A percentile compares a stretch with the other conserved stretches of the same genome.
phyloP scores from a whole-genome alignment of 2,113 vertebrate species.

The Spilogale gracilis region DNA sequence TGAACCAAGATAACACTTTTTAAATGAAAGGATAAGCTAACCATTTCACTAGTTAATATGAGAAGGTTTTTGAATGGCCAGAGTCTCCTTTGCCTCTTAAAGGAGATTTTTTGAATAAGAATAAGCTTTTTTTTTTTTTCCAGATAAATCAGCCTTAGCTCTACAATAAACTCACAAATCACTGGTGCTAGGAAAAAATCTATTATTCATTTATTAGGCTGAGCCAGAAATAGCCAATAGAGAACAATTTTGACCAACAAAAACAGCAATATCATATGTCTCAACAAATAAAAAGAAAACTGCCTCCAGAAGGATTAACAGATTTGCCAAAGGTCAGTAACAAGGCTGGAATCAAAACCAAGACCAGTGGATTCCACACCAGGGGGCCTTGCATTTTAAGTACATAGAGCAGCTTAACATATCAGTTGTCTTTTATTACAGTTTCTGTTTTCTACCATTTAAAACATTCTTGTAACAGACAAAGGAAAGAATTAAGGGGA shows the following conservation, averaged over 20 bases:
- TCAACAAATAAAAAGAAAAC: constrained; percentile 34
- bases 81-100: background rate
- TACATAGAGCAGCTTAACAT: background rate
- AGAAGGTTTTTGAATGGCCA: background rate
- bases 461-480: constrained; percentile 4
- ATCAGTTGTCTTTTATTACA: background rate
- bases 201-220: background rate
- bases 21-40: background rate
- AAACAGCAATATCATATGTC: background rate
- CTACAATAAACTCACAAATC: background rate
- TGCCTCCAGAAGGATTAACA: background rate
- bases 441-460: constrained; percentile 32
- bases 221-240: background rate
- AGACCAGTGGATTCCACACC: background rate
- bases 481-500: background rate
- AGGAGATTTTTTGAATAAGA: background rate
- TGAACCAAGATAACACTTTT: background rate
- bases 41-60: background rate
- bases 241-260: background rate
- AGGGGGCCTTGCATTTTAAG: background rate
- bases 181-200: background rate
- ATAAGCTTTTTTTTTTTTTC: background rate
- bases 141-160: background rate
- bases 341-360: background rate
- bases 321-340: background rate